Percentiles rank a stretch among this genome's conserved stretches.
Conservation (phyloP, 2,797 vertebrate genomes). For the Sebastiscus albofasciatus region DNA sequence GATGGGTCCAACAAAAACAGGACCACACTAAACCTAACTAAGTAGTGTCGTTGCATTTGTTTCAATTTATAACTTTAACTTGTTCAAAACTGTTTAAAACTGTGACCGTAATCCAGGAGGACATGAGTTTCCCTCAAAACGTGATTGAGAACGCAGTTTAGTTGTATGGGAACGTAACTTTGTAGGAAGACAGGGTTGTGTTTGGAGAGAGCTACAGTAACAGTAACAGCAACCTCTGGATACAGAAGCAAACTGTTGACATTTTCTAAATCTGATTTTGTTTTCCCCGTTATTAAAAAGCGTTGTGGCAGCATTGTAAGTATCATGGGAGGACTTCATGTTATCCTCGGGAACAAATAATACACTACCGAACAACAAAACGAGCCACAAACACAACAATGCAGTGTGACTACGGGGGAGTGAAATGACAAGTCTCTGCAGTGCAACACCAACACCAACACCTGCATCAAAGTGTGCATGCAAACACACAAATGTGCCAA, state of each 20-base stretch:
- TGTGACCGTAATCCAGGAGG: not conserved
- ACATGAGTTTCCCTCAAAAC: not conserved
- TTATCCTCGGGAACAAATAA: slow-evolving; percentile 38
- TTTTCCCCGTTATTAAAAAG: slow-evolving; percentile 6
- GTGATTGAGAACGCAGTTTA: rapidly evolving
- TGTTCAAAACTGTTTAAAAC: too few species aligned
- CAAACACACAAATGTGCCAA: slow-evolving; percentile 23
- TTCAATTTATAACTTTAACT: not conserved
- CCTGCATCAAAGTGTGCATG: slow-evolving; percentile 2
- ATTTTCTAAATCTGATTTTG: not conserved
- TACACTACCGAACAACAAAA: slow-evolving; percentile 1
- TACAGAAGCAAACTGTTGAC: slow-evolving; percentile 4
- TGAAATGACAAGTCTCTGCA: slow-evolving; percentile 12
- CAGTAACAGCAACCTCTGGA: not conserved
- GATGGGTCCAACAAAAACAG: too few species aligned
- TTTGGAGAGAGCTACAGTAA: not conserved
- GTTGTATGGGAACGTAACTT: not conserved
- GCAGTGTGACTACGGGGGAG: slow-evolving; percentile 1
- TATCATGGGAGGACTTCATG: slow-evolving; percentile 10
- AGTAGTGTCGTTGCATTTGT: not conserved
- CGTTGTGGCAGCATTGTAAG: not conserved
- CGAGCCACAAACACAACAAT: slow-evolving; percentile 18
- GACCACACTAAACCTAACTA: too few species aligned
- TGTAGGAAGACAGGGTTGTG: not conserved
- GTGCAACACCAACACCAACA: not conserved